These are phyloP conservation scores for Pseudomyrmex gracilis DNA, from an alignment of 1,140 invertebrate species.

Conservation along the genomic window DNA sequence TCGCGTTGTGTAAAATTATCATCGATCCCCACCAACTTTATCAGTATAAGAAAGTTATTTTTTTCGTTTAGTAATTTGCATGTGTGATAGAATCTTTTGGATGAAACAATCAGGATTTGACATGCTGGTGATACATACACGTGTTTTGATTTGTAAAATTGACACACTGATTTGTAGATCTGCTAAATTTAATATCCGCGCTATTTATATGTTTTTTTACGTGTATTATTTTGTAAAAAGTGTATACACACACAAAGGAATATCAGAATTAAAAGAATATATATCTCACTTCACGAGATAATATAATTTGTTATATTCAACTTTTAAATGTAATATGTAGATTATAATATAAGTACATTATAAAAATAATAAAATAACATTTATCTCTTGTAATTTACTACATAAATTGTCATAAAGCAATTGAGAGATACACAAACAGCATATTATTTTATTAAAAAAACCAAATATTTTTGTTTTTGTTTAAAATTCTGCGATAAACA, in stretches of 20 bases:
- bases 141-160: conserved; percentile 40
- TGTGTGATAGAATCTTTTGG: too few species aligned
- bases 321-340: conserved; percentile 32
- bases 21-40: neutral
- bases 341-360: conserved; percentile 49
- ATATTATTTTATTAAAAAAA: neutral
- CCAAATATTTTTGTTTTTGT: neutral
- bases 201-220: conserved; percentile 11
- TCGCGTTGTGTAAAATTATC: neutral
- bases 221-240: neutral
- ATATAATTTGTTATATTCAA: conserved; percentile 6
- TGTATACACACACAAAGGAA: conserved; percentile 9
- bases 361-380: conserved; percentile 37
- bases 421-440: neutral
- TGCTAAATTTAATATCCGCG: neutral
- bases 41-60: too few species aligned
- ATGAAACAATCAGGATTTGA: too few species aligned
- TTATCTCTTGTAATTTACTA: conserved; percentile 24
- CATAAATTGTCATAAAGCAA: conserved; percentile 22
- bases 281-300: neutral
- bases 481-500: conserved; percentile 72
- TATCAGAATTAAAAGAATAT: conserved; percentile 39
- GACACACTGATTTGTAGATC: neutral
- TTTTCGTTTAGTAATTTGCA: too few species aligned
- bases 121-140: neutral